phyloP scores from a whole-genome alignment of 2,113 vertebrate species.

The Probosciger aterrimus region DNA sequence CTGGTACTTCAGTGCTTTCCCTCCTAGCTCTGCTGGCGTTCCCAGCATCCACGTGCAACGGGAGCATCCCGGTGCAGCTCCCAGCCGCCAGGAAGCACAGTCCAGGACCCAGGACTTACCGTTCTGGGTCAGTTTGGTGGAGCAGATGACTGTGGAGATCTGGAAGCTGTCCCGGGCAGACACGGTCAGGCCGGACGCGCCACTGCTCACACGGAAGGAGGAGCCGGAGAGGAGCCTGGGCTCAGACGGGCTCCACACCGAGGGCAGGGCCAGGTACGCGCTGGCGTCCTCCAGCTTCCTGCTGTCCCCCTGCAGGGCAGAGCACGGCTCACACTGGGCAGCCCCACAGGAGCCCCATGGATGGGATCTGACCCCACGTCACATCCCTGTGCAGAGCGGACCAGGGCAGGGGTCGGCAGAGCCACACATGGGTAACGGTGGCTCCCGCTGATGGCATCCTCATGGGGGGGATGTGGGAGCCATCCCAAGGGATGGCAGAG shows the following conservation, averaged over 20 bases:
- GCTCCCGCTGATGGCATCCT: not conserved
- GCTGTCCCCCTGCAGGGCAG: slow-evolving; percentile 55
- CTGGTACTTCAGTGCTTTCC: not conserved
- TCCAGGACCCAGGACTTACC: not conserved
- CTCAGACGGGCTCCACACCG: not conserved
- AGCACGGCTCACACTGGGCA: rapidly evolving
- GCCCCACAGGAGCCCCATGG: rapidly evolving
- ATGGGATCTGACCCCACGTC: not conserved
- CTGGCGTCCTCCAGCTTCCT: slow-evolving; percentile 45
- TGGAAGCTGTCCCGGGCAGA: slow-evolving; percentile 57
- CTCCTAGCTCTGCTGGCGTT: not conserved
- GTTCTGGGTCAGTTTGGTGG: slow-evolving; percentile 67
- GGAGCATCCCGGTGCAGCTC: not conserved
- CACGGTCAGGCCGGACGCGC: rapidly evolving
- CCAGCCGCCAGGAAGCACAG: not conserved
- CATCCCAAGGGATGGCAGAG: not conserved
- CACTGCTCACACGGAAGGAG: not conserved
- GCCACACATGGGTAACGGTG: rapidly evolving
- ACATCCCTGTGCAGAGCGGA: too few species aligned
- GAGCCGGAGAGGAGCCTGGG: not conserved
- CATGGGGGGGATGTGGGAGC: not conserved
- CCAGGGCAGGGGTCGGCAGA: not conserved
- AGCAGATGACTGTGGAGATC: slow-evolving; percentile 56
- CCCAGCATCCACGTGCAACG: not conserved
- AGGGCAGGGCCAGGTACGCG: slow-evolving; percentile 3